A percentile compares a stretch with the other conserved stretches of the same genome.
phyloP scores from a whole-genome alignment of 2,113 vertebrate genomes.

The Carassius auratus region DNA sequence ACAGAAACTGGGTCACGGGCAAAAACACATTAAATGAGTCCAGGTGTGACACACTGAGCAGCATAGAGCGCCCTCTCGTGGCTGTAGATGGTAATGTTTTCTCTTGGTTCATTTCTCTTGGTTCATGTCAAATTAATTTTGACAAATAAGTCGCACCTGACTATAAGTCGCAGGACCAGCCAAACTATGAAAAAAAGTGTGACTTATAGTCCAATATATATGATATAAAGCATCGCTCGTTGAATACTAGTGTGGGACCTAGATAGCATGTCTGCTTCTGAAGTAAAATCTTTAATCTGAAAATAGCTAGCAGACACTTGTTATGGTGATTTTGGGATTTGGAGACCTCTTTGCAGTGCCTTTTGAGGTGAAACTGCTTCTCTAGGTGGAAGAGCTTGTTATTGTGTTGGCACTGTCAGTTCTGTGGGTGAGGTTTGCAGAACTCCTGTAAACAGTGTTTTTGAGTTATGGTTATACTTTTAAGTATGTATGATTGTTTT shows the following conservation, averaged over 20 bases:
- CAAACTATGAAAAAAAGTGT: too few relatives aligned
- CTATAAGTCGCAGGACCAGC: too few relatives aligned
- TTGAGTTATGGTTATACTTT: not conserved
- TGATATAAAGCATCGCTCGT: not conserved
- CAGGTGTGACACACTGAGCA: too few relatives aligned
- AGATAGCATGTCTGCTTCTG: slow-evolving; percentile 1
- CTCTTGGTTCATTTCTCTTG: too few relatives aligned
- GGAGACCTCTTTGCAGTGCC: not conserved
- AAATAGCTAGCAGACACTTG: not conserved
- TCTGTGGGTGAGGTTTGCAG: too few relatives aligned
- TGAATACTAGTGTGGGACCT: not conserved
- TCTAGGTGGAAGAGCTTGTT: not conserved
- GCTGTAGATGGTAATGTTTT: too few relatives aligned
- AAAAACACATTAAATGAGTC: too few relatives aligned
- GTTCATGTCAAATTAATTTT: too few relatives aligned
- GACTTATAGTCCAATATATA: not conserved
- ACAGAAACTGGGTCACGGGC: too few relatives aligned
- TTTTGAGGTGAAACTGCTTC: not conserved
- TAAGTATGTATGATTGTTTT: not conserved
- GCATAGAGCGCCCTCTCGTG: too few relatives aligned
- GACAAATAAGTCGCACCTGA: too few relatives aligned
- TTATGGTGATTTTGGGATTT: not conserved
- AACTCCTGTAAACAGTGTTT: too few relatives aligned
- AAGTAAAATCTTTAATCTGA: slow-evolving; percentile 7
- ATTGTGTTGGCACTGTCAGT: not conserved